Evolutionary conservation across 2,888 invertebrate species (phyloP), one percentile per base, ranked within the genome.

Genomic region (Myathropa florea): DNA sequence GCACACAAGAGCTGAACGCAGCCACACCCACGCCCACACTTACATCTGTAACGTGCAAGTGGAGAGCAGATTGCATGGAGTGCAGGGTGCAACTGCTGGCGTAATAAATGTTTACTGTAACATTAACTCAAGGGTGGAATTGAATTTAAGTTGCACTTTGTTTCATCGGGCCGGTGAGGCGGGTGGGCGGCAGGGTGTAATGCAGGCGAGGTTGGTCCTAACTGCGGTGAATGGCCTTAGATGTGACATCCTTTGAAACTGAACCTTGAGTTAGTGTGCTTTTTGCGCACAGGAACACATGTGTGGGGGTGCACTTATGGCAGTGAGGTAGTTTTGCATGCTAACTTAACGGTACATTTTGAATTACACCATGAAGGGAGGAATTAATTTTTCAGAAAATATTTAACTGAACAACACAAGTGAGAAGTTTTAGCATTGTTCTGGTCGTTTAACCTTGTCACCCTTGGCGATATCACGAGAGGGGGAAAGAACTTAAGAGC

Each of bases 321-420:
- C 9, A 33, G 30, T 46, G 46, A 18, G 18, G 14, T 18, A 6
- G 18, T 18, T 18, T 14, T 77, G 4, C 24, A 23, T 12, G 4
- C 24, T 18, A n/a, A n/a, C 46, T 46, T 75, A 57, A 39, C 24
- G 57, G 39, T 57, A 55, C 36, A 57, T 39, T 67, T 72, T 81
- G 77, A 85, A 77, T 81, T 68, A 59, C 57, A 7, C 7, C 59
- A 21, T 68, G 59, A 77, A 24, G 72, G 59, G 68, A 81, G 59
- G 63, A 85, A 81, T 77, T 84, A 80, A 84, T 84, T 84, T 84
- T 76, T 80, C 71, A 84, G 76, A 84, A 84, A 55, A 67, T 75
- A 57, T 61, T 76, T 72, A 70, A 84, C 71, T 84, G 65, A 79
- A 84, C 39, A 72, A 67, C 71, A 9, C 65, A 67, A 80, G 80